Evolutionary conservation across 2,888 invertebrate species (phyloP).

Genomic region (Trichopoda pennipes): DNA sequence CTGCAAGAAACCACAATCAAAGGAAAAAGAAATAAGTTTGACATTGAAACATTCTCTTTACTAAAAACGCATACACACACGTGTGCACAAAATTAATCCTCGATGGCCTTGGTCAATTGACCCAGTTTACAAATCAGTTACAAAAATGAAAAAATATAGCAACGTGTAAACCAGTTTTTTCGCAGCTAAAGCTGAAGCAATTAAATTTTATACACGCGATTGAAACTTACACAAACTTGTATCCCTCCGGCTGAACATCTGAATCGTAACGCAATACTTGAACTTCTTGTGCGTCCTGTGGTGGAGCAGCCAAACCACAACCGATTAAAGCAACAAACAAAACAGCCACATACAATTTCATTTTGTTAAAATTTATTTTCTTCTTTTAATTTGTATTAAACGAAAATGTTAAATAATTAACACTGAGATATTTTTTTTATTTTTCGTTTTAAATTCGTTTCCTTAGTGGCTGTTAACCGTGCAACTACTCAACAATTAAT

Average conservation of each 20-base stretch:
- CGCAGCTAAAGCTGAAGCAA: background rate
- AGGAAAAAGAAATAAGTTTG: constrained; percentile 42
- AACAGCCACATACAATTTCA: constrained; percentile 73
- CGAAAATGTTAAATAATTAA: background rate
- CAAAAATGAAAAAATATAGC: constrained; percentile 15
- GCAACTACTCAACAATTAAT: constrained; percentile 74
- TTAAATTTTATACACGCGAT: background rate
- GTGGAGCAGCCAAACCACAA: constrained; percentile 75
- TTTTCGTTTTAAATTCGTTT: constrained; percentile 20
- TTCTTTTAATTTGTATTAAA: constrained; percentile 1
- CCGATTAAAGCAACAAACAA: constrained; percentile 74
- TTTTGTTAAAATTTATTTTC: constrained; percentile 62
- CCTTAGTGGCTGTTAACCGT: constrained; percentile 55
- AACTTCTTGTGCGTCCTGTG: constrained; percentile 81
- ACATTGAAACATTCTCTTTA: constrained; percentile 55
- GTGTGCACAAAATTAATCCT: constrained; percentile 21
- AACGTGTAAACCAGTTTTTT: constrained; percentile 28
- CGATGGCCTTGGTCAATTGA: constrained; percentile 67
- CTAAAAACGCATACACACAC: background rate
- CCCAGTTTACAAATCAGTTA: constrained; percentile 61
- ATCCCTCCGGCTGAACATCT: constrained; percentile 81
- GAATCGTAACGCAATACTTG: constrained; percentile 84
- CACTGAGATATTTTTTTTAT: constrained; percentile 3
- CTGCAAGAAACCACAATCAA: constrained; percentile 77
- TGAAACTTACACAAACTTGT: constrained; percentile 77